phyloP scores from a whole-genome alignment of 2,113 vertebrate species.

The Dicerorhinus sumatrensis region DNA sequence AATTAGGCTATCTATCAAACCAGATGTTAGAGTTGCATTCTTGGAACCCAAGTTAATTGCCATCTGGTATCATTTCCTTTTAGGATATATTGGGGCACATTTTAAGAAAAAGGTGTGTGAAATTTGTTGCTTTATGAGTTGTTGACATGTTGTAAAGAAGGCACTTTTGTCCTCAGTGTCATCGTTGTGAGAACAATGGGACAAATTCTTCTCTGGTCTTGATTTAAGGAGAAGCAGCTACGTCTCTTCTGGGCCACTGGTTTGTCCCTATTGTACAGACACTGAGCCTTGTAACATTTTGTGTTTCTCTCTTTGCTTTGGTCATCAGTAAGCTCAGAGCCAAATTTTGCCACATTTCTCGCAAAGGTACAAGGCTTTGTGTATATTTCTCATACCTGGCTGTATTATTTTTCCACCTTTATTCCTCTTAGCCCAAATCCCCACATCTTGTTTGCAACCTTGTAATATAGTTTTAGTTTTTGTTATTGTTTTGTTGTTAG shows the following conservation, averaged over 20 bases:
- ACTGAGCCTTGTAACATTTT: not conserved
- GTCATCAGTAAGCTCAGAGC: not conserved
- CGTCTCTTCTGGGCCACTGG: not conserved
- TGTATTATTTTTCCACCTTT: not conserved
- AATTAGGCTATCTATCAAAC: slow-evolving; percentile 12
- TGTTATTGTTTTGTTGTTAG: not conserved
- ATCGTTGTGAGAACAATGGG: not conserved
- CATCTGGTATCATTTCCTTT: slow-evolving; percentile 1
- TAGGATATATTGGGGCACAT: not conserved
- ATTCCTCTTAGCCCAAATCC: not conserved
- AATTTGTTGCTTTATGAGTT: slow-evolving; percentile 29
- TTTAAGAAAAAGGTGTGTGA: slow-evolving; percentile 48
- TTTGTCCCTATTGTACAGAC: not conserved
- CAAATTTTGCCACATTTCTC: not conserved
- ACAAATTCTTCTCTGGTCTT: not conserved
- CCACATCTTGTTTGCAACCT: not conserved
- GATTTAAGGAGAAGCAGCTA: not conserved
- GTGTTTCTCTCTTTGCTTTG: not conserved
- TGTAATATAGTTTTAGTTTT: not conserved
- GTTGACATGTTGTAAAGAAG: not conserved
- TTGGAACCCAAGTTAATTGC: not conserved
- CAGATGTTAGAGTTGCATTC: slow-evolving; percentile 2
- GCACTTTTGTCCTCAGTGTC: not conserved
- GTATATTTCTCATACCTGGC: not conserved
- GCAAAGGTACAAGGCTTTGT: not conserved